Evolutionary conservation across 2,797 vertebrate genomes (phyloP).

Genomic region (Sarcoramphus papa): DNA sequence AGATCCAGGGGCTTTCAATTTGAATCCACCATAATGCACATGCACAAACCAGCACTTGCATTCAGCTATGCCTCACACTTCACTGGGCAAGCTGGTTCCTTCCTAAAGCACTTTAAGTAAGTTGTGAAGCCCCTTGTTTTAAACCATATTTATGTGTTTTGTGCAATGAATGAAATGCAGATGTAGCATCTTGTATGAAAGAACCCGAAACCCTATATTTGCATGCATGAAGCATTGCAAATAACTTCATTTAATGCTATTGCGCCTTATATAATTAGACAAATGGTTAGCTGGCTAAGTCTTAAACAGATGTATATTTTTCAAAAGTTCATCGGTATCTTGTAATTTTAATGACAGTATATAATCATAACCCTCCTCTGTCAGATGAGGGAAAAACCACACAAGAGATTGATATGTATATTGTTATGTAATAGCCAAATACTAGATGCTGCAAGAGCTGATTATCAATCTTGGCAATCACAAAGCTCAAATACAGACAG

Average conservation of each 20-base stretch:
- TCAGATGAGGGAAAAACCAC: not conserved
- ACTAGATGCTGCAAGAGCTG: not conserved
- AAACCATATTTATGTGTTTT: not conserved
- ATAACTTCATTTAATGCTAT: not conserved
- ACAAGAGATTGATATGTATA: not conserved
- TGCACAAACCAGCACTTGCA: not conserved
- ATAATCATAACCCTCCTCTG: not conserved
- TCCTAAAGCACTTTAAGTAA: not conserved
- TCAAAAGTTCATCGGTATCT: not conserved
- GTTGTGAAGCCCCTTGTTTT: not conserved
- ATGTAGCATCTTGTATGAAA: not conserved
- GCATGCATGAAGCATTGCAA: not conserved
- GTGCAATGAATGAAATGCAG: not conserved
- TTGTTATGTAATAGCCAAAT: not conserved
- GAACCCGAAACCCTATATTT: not conserved
- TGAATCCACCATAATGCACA: not conserved
- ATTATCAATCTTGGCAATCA: constrained; percentile 1
- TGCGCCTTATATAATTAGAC: not conserved
- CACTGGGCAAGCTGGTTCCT: not conserved
- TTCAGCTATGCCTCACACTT: not conserved
- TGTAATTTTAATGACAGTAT: not conserved
- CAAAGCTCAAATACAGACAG: not conserved
- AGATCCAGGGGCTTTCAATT: not conserved
- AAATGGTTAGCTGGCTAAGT: not conserved
- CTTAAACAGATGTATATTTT: not conserved